Percentiles rank a stretch among this genome's conserved stretches.
phyloP scores from a whole-genome alignment of 2,797 vertebrate genomes.

The Botia almorhae region DNA sequence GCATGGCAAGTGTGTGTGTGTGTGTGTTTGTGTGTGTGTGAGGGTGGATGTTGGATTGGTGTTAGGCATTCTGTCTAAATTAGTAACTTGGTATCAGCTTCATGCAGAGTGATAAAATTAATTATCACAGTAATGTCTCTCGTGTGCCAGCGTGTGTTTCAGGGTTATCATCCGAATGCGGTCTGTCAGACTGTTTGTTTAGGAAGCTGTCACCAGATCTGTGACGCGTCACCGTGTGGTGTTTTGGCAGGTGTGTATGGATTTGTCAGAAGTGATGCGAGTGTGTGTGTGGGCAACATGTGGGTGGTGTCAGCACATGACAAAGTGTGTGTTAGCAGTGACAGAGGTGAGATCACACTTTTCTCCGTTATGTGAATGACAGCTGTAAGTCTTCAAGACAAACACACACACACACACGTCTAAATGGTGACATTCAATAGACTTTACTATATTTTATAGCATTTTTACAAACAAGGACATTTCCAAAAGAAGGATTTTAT shows the following conservation, averaged over 20 bases:
- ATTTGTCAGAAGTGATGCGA: background rate
- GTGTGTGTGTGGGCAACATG: slow-evolving; percentile 11
- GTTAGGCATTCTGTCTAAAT: slow-evolving; percentile 19
- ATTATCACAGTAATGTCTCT: slow-evolving; percentile 25
- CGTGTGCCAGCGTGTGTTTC: background rate
- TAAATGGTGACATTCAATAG: no score
- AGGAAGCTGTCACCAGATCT: slow-evolving; percentile 27
- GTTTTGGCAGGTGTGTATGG: slow-evolving; percentile 31
- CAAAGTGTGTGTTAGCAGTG: slow-evolving; percentile 27
- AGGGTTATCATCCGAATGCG: background rate
- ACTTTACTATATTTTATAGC: no score
- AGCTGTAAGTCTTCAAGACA: slow-evolving; percentile 20
- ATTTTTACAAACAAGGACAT: no score
- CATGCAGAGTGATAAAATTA: slow-evolving; percentile 3
- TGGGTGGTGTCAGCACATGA: slow-evolving; percentile 33
- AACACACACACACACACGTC: background rate
- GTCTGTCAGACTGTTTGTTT: slow-evolving; percentile 30
- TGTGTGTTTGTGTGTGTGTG: background rate
- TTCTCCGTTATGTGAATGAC: slow-evolving; percentile 28
- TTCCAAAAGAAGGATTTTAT: no score
- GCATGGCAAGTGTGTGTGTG: background rate
- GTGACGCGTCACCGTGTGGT: slow-evolving; percentile 6
- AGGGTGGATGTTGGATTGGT: background rate
- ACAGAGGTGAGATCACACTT: slow-evolving; percentile 45
- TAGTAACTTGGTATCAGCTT: background rate